Evolutionary conservation across 2,113 vertebrate genomes (phyloP), one percentile per base, ranked within the genome.

Genomic region (Aleadryas rufinucha): DNA sequence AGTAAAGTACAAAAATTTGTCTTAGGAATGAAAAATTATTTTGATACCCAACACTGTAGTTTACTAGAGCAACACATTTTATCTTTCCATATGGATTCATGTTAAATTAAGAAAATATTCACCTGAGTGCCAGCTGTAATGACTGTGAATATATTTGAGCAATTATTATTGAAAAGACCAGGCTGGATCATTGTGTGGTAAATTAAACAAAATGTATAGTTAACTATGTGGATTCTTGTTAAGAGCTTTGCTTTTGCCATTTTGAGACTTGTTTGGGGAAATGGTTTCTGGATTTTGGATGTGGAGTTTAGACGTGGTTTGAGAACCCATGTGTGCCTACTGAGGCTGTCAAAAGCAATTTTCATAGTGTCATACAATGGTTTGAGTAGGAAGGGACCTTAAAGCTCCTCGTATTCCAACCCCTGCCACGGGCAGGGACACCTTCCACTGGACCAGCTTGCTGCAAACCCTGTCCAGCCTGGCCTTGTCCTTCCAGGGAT

Each of bases 401-500:
- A 41, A 54, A 63, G 10, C 21, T 47, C 4, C 41, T 13, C 13
- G 30, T 20, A 10, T 41, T 39, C n/a, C 37, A 33, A 11, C 12
- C 15, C 7, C 28, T 53, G 39, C 23, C 19, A 16, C n/a, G 8
- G 16, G 19, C 39, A 69, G 84, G 27, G 27, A 28, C 15, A 37
- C 13, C 19, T 69, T 33, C 16, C 47, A 26, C 41, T 24, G 3
- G 2, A 3, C 16, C 20, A 47, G 10, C 4, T 2, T 39, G 6
- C 24, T 54, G n/a, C 49, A 16, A 30, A 11, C 30, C 0, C 0
- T 31, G 9, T 80, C 21, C 7, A 41, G 2, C 3, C 7, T 80
- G 37, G 4, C 57, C 27, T 49, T 35, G 26, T 26, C 17, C 9
- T 79, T 41, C 7, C 28, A 70, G 64, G 27, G 5, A 44, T 37